Evolutionary conservation across 2,888 invertebrate species (phyloP).

Genomic region (Euzetes globulus): DNA sequence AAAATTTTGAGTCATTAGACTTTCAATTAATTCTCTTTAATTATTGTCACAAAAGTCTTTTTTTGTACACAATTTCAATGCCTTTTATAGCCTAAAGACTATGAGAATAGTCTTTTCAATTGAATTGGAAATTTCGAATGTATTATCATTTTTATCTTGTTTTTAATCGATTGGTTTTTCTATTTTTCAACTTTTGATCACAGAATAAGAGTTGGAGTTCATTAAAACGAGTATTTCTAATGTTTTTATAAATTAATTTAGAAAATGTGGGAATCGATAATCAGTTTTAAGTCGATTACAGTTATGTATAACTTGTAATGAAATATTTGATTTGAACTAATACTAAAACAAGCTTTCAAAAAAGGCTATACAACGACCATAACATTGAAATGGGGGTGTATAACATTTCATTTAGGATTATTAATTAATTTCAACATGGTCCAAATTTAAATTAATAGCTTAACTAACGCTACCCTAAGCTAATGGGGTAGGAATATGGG

Average conservation of each 20-base stretch:
- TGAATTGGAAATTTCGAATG: background rate
- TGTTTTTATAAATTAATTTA: background rate
- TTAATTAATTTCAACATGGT: too few relatives aligned
- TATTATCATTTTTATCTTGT: background rate
- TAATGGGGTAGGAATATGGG: too few relatives aligned
- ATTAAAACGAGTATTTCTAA: background rate
- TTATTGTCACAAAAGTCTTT: background rate
- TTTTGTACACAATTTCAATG: constrained; percentile 5
- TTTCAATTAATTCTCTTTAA: background rate
- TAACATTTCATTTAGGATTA: too few relatives aligned
- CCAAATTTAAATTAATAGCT: too few relatives aligned
- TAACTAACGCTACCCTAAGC: too few relatives aligned
- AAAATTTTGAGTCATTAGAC: background rate
- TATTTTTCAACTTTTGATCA: background rate
- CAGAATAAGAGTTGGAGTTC: background rate
- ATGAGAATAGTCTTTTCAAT: background rate
- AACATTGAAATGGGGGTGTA: too few relatives aligned
- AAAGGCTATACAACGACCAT: too few relatives aligned
- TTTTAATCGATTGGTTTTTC: background rate
- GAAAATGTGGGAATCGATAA: background rate
- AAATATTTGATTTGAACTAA: too few relatives aligned
- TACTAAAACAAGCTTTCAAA: too few relatives aligned
- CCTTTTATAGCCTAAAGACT: constrained; percentile 10
- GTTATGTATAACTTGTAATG: too few relatives aligned
- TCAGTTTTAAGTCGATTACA: background rate